Evolutionary conservation across 1,140 invertebrate species (phyloP), one percentile per base, ranked within the genome.

Genomic region (Hyphantria cunea): DNA sequence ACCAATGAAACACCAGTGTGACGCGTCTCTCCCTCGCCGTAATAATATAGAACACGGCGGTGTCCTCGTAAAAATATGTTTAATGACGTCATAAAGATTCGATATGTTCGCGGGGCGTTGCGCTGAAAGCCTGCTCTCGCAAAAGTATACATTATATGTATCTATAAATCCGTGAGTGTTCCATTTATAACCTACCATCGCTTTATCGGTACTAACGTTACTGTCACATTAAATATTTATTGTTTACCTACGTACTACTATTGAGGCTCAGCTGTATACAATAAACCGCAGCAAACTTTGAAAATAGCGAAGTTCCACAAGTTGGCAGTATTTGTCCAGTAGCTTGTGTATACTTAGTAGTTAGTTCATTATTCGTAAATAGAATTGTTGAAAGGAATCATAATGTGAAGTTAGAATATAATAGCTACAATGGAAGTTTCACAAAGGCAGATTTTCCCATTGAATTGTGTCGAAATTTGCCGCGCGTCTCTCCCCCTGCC

Each of bases 11-110:
- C 61, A 69, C 51, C 64, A 80, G 72, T 75, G 61, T 75, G 60
- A 72, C 64, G 64, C 72, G 71, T 74, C 70, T 76, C 73, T 70
- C 84, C 78, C 81, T 77, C 58, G 44, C 62, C 71, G 71, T 85
- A 85, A 80, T 84, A 82, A 84, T 80, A 80, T 73, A 79, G 71
- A 66, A 79, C 78, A 77, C 78, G 78, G 72, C 77, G 74, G 79
- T 85, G 77, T 86, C 78, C 78, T 81, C 85, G 74, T 90, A 90
- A 90, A 90, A 90, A 88, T 88, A 90, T 90, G 80, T 90, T 88
- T 90, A 88, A 90, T 90, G 84, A 81, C 73, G 64, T 81, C 85
- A 76, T 90, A 90, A 90, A 88, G 68, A 85, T 83, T 76, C 80
- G 79, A 88, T 84, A 86, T 82, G 82, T 84, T 74, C 70, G 58